phyloP scores from a whole-genome alignment of 2,113 vertebrate genomes.

The Microtus pennsylvanicus region DNA sequence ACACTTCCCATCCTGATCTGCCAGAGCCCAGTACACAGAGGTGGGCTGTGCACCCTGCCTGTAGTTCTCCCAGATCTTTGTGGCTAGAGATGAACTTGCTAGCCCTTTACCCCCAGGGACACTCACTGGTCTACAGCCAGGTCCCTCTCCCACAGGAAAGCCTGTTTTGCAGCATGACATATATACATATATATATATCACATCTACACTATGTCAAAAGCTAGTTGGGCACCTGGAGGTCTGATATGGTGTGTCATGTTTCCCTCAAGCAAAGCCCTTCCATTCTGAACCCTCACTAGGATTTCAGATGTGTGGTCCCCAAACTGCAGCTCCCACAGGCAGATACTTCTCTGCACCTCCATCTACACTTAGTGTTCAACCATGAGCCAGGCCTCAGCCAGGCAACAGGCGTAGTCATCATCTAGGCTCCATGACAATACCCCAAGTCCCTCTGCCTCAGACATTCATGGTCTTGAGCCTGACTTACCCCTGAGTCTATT shows the following conservation, averaged over 20 bases:
- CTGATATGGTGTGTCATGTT: neutral
- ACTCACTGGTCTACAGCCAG: neutral
- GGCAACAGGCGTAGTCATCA: rapidly evolving
- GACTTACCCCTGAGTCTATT: too few relatives aligned
- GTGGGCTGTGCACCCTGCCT: neutral
- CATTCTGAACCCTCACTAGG: neutral
- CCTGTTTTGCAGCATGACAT: neutral
- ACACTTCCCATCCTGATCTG: rapidly evolving
- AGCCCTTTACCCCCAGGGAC: neutral
- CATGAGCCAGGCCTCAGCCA: too few relatives aligned
- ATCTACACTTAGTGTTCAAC: neutral
- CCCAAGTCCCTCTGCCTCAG: rapidly evolving
- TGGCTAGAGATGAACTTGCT: conserved; percentile 35
- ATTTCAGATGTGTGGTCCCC: neutral
- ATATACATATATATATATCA: too few relatives aligned
- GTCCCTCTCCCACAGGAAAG: neutral
- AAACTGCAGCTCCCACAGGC: neutral
- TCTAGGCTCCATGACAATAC: neutral
- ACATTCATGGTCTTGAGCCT: neutral
- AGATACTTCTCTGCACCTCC: neutral
- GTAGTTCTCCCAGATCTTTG: neutral
- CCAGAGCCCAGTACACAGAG: conserved; percentile 32
- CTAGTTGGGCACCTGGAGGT: neutral
- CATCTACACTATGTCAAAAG: too few relatives aligned
- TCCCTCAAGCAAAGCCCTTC: neutral